Base-by-base conservation (phyloP, 2,888 invertebrate species). In the Phaonia tiefii region DNA sequence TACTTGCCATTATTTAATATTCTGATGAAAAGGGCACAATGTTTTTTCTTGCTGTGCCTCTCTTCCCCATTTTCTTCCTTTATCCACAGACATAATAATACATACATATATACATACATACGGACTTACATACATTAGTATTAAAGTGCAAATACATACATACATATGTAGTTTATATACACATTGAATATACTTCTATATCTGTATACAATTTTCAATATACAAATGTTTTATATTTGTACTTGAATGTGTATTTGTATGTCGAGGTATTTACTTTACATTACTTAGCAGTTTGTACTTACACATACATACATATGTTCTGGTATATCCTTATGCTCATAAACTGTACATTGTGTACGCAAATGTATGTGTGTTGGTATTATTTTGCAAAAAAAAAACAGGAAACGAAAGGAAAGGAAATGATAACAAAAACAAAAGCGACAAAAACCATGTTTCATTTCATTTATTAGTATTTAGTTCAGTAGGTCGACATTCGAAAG, bases 11-110 rank as follows among this genome's bases (percentile, higher is more conserved):
- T 85, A 86, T 87, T 86, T 86, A 86, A 86, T 85, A 86, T 86
- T 86, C 86, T 85, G 83, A 86, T 85, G 86, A 87, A 87, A 86
- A 86, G 87, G n/a, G 86, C 85, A 87, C 83, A 70, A 51, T 69
- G n/a, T 25, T 15, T 66, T 10, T 66, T 25, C 25, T 46, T 60
- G 31, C 20, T 2, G 51, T 26, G 51, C 42, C n/a, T 31, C 54
- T 70, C 49, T 49, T 46, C 37, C 17, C 63, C 26, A 25, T 42
- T 20, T n/a, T 69, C 15, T 49, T 17, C 2, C 65, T 54, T 73
- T 65, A 42, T 63, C 37, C 15, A 31, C 22, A 60, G 11, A 26
- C n/a, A 25, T 49, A 25, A 39, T 22, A 66, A 44, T 13, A 66
- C 46, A 60, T 51, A 72, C 58, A 22, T 20, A 56, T 39, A 20